Evolutionary conservation across 2,888 invertebrate species (phyloP).

Genomic region (Drosophila paramelanica): DNA sequence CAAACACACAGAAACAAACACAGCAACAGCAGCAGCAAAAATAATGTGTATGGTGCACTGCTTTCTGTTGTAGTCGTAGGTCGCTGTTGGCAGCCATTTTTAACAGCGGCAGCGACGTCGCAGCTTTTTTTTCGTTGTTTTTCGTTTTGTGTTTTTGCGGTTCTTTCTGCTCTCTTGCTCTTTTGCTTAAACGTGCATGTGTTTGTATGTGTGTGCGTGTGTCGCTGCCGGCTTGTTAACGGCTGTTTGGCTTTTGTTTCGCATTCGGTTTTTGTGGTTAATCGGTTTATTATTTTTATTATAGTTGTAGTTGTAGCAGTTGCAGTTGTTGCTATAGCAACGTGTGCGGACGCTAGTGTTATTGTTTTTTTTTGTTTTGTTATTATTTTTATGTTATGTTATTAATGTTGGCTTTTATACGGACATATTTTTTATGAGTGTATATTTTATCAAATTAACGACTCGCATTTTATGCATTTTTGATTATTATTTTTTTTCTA

Average conservation of each 20-base stretch:
- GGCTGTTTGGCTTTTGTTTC: constrained; percentile 53
- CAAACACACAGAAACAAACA: constrained; percentile 19
- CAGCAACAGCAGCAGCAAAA: constrained; percentile 1
- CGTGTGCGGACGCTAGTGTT: constrained; percentile 4
- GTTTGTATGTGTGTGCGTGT: constrained; percentile 12
- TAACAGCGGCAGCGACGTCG: constrained; percentile 39
- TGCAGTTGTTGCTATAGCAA: constrained; percentile 29
- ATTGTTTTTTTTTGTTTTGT: constrained; percentile 12
- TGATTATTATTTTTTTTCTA: not conserved
- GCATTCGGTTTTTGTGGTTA: constrained; percentile 40
- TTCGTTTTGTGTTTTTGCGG: constrained; percentile 1
- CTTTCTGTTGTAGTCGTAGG: constrained; percentile 50
- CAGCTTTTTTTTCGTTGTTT: not conserved
- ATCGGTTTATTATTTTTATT: constrained; percentile 37
- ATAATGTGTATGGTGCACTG: constrained; percentile 14
- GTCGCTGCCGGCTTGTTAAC: constrained; percentile 57
- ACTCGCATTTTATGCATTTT: not conserved
- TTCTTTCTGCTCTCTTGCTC: constrained; percentile 10
- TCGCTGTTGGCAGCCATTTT: constrained; percentile 48
- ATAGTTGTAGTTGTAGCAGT: constrained; percentile 5
- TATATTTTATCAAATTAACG: not conserved
- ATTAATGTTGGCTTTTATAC: not conserved
- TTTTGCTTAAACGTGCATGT: constrained; percentile 3
- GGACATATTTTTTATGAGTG: not conserved
- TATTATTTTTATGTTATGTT: not conserved